A percentile compares a stretch with the other conserved stretches of the same genome.
Conservation (phyloP, 2,113 vertebrate genomes). For the Halcyon malimbica region DNA sequence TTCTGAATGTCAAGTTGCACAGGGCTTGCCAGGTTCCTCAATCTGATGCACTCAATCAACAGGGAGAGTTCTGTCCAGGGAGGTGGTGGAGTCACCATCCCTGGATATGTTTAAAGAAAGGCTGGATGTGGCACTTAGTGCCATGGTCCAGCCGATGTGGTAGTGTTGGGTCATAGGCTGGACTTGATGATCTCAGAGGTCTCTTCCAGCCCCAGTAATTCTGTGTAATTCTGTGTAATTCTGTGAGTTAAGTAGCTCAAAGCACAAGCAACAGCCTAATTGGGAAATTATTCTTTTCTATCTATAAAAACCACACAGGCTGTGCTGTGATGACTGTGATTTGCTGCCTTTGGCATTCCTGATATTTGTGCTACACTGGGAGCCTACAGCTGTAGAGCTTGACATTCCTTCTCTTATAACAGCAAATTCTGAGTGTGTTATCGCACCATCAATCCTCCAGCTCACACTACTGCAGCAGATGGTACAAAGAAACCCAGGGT, state of each 20-base stretch:
- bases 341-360: neutral
- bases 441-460: neutral
- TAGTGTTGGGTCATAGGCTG: too few relatives aligned
- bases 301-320: neutral
- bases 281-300: neutral
- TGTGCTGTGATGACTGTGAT: neutral
- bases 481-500: neutral
- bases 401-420: neutral
- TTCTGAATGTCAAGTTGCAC: neutral
- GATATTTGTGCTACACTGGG: neutral
- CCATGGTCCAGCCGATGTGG: too few relatives aligned
- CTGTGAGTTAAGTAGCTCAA: neutral
- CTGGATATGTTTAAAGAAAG: too few relatives aligned
- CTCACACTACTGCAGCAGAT: conserved; percentile 1
- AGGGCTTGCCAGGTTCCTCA: neutral
- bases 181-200: too few relatives aligned
- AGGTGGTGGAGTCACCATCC: too few relatives aligned
- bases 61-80: neutral
- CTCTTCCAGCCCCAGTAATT: too few relatives aligned
- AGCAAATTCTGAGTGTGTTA: neutral
- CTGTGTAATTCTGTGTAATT: too few relatives aligned
- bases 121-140: too few relatives aligned
- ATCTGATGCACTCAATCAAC: neutral
- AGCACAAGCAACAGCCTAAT: accelerated
- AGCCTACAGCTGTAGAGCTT: neutral